Conservation (phyloP, 2,113 vertebrate species). For the Azemiops feae region DNA sequence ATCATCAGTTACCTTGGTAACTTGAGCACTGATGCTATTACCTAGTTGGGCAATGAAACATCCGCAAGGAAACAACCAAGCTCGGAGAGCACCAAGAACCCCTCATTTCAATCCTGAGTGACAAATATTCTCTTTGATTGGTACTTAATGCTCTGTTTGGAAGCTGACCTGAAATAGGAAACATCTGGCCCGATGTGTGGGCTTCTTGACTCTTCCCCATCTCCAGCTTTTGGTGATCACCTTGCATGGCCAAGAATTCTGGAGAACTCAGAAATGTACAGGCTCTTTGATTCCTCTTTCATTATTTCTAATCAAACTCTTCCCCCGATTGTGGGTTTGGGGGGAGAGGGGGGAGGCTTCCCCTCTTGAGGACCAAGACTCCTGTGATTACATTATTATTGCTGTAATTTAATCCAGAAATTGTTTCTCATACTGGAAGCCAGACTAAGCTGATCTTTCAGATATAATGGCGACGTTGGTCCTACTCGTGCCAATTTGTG, state of each 20-base stretch:
- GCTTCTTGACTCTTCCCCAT: background rate
- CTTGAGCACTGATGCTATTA: background rate
- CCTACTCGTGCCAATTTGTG: background rate
- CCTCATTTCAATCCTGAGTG: background rate
- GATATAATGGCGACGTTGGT: background rate
- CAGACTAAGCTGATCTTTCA: background rate
- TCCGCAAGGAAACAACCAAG: background rate
- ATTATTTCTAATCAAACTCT: background rate
- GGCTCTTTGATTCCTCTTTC: background rate
- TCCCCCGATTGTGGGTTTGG: background rate
- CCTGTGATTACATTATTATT: background rate
- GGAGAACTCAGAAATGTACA: background rate
- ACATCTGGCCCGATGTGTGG: background rate
- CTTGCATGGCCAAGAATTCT: background rate
- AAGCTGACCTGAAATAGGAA: background rate
- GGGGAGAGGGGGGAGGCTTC: background rate
- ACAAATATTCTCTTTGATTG: background rate
- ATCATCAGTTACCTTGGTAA: background rate
- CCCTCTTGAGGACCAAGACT: background rate
- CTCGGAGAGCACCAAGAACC: background rate
- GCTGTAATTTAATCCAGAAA: background rate
- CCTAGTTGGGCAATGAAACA: background rate
- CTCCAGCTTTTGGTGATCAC: background rate
- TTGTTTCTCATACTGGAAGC: background rate
- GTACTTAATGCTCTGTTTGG: background rate